Conservation (phyloP, 2,113 vertebrate genomes). For the Epinephelus lanceolatus region DNA sequence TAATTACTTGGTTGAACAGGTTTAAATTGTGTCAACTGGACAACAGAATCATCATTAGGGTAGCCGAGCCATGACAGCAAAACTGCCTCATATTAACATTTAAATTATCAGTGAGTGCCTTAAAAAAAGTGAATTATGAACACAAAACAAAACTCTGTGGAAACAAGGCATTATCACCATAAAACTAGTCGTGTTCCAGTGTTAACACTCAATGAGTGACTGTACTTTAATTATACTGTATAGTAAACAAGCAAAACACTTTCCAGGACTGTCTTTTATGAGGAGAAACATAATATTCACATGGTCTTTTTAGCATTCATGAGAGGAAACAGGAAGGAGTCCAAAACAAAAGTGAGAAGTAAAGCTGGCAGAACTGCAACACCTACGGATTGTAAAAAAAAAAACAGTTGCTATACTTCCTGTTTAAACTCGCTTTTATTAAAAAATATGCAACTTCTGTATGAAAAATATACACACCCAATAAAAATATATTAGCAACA, state of each 20-base stretch:
- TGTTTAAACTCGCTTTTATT: no score
- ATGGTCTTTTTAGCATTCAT: no score
- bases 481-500: no score
- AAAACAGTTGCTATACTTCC: background rate
- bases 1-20: constrained; percentile 13
- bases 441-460: background rate
- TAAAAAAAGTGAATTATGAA: no score
- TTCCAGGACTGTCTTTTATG: background rate
- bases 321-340: background rate
- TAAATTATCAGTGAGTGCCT: background rate
- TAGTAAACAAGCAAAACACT: background rate
- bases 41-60: background rate
- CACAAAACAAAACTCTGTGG: no score
- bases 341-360: background rate
- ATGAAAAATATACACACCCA: background rate
- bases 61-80: background rate
- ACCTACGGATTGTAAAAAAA: background rate
- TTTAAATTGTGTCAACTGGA: background rate
- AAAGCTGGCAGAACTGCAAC: background rate
- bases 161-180: no score
- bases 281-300: background rate
- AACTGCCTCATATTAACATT: background rate
- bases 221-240: background rate
- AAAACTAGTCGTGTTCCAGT: background rate
- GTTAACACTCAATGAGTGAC: background rate